Percentiles rank a stretch among this genome's conserved stretches.
Evolutionary conservation across 92 coral and sea anemone genomes (phyloP).

Genomic region (Zoanthus sansibaricus): DNA sequence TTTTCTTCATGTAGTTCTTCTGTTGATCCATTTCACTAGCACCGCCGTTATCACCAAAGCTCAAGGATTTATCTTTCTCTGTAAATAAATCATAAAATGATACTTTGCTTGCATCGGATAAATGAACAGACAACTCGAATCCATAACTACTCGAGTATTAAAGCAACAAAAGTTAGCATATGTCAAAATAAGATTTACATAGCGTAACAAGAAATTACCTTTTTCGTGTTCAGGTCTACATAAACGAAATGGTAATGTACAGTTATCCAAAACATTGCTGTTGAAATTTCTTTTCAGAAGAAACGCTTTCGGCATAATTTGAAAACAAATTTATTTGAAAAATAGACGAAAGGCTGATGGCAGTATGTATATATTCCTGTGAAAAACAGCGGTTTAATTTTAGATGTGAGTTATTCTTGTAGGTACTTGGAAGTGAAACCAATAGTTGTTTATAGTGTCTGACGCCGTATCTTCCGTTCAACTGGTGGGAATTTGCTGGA

Average conservation of each 20-base stretch:
- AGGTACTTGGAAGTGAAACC: not conserved
- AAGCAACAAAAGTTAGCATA: conserved; percentile 15
- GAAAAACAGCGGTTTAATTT: not conserved
- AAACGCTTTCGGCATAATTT: conserved; percentile 45
- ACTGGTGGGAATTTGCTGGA: conserved; percentile 60
- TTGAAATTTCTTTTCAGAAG: conserved; percentile 42
- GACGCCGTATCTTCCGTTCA: conserved; percentile 19
- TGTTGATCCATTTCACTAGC: not conserved
- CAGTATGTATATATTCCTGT: not conserved
- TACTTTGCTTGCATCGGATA: conserved; percentile 74
- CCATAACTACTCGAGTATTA: not conserved
- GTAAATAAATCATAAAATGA: conserved; percentile 76
- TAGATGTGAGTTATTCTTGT: conserved; percentile 3
- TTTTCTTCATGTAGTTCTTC: conserved; percentile 17
- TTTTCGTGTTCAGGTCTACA: not conserved
- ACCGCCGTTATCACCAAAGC: conserved; percentile 52
- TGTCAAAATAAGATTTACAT: conserved; percentile 1
- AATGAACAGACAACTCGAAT: conserved; percentile 91
- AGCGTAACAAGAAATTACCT: conserved; percentile 25
- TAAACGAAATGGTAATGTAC: conserved; percentile 5
- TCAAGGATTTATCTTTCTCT: conserved; percentile 59
- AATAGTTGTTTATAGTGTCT: not conserved
- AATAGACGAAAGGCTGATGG: not conserved
- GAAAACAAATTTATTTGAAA: not conserved
- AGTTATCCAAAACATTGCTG: conserved; percentile 23